Percentiles rank a stretch among this genome's conserved stretches.
phyloP scores from a whole-genome alignment of 2,888 invertebrate genomes.

The Melieria picta region DNA sequence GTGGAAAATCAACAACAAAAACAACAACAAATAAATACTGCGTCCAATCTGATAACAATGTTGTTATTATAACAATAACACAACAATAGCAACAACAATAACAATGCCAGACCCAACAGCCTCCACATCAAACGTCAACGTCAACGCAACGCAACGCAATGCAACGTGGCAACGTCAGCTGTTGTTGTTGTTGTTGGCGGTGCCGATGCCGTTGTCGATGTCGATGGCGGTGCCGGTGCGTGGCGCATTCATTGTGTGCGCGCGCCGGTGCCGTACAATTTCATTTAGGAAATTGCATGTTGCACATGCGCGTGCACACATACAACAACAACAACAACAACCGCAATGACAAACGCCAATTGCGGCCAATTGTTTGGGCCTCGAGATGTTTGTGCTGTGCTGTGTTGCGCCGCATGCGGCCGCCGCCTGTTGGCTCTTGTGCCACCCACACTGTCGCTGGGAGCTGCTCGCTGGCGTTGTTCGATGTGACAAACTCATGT shows the following conservation, averaged over 20 bases:
- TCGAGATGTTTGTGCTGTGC: slow-evolving; percentile 11
- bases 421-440: not conserved
- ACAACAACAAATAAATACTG: slow-evolving; percentile 1
- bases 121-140: too few relatives aligned
- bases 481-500: slow-evolving; percentile 39
- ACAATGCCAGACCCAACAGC: not conserved
- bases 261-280: slow-evolving; percentile 27
- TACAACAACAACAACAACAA: not conserved
- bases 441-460: slow-evolving; percentile 36
- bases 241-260: slow-evolving; percentile 13
- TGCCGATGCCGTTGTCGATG: slow-evolving; percentile 12
- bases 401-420: slow-evolving; percentile 2
- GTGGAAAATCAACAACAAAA: slow-evolving; percentile 15
- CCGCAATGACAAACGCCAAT: slow-evolving; percentile 27
- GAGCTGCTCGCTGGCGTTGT: slow-evolving; percentile 28
- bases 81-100: not conserved
- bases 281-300: slow-evolving; percentile 32
- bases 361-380: not conserved
- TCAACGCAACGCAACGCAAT: too few relatives aligned
- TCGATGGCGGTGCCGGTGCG: not conserved
- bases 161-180: too few relatives aligned
- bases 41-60: slow-evolving; percentile 22
- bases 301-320: slow-evolving; percentile 7
- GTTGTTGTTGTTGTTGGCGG: slow-evolving; percentile 10
- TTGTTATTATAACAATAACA: not conserved